Evolutionary conservation across 2,113 vertebrate genomes (phyloP).

Genomic region (Periophthalmodon schlosseri): DNA sequence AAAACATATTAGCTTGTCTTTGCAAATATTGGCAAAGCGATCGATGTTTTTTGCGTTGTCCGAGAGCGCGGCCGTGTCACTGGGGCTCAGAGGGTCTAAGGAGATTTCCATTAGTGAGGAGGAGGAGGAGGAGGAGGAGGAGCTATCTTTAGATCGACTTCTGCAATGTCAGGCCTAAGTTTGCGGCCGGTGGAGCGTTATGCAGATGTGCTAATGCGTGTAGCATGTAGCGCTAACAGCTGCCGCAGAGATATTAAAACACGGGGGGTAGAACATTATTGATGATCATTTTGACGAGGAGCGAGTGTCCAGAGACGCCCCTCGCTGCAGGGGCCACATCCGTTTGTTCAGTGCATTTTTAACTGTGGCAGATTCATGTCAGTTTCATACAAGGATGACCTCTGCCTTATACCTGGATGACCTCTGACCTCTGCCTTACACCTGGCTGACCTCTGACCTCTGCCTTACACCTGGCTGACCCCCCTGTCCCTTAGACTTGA

Average conservation of each 20-base stretch:
- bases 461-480: no score
- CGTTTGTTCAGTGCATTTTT: neutral
- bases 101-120: conserved; percentile 47
- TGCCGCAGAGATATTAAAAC: neutral
- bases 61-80: conserved; percentile 50
- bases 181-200: neutral
- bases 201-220: neutral
- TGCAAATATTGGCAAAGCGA: conserved; percentile 55
- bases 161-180: conserved; percentile 24
- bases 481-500: no score
- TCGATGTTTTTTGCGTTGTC: conserved; percentile 39
- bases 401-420: no score
- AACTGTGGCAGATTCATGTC: neutral
- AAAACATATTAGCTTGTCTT: conserved; percentile 54
- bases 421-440: no score
- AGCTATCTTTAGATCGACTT: neutral
- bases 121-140: no score
- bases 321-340: neutral
- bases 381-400: no score
- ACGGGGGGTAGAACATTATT: neutral
- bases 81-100: conserved; percentile 20
- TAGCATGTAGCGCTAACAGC: neutral
- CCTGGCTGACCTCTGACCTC: no score
- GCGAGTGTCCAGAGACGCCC: neutral
- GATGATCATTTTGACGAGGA: neutral